Evolutionary conservation across 2,797 vertebrate species (phyloP), one percentile per base, ranked within the genome.

Genomic region (Oryzias sinensis): DNA sequence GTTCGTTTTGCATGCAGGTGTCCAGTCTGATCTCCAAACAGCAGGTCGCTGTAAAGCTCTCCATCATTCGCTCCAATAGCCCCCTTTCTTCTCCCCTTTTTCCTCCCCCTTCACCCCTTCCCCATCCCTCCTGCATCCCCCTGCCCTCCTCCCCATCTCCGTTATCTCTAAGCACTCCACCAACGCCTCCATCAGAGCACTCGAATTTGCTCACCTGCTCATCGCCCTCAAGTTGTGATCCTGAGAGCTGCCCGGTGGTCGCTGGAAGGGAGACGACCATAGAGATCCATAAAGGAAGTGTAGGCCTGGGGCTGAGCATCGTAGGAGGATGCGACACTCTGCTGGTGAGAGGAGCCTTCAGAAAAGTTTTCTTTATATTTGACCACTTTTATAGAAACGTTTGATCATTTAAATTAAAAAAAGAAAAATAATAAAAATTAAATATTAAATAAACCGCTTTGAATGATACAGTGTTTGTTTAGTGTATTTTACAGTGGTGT

Each of bases 271-370:
- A 96, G 86, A 96, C 91, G 56, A 93, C 89, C 6, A 94, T 98
- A 44, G 95, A 96, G 76, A 94, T 99, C 79, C 93, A 87, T 63
- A 97, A 97, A 89, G 95, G 94, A 14, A 91, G 85, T 1, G 88
- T 93, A 0, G 95, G 96, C 33, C 94, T 99, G 53, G 95, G 95
- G 47, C 91, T 99, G 63, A 98, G 95, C 86, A 96, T 99, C 20
- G 94, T 97, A 4, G 97, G 97, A 67, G 96, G 97, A 62, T 93
- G 93, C 43, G 97, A 99, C 82, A 97, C 96, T 6, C 84, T 96
- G 65, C 86, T 96, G 94, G 97, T 99, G 80, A 86, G 94, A 56
- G 22, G 7, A 41, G 18, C 9, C 18, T 6, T 37, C 4, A 63
- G 6, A 48, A 37, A 46, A 27, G 7, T 5, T 5, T 6, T 27